phyloP scores from a whole-genome alignment of 2,888 invertebrate species.

The Tribolium freemani region DNA sequence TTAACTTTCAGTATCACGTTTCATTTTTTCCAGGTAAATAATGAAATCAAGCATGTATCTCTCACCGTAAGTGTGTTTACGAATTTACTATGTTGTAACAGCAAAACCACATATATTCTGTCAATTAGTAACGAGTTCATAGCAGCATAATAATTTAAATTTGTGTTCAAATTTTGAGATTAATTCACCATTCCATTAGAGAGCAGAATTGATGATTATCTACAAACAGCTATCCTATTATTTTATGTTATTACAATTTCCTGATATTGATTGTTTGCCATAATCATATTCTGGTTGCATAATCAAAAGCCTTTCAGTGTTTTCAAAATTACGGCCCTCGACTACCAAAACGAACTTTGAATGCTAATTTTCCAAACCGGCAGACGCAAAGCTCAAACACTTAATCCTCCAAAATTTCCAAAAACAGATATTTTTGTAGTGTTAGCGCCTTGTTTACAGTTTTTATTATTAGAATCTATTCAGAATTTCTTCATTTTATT shows the following conservation, averaged over 20 bases:
- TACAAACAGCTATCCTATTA: constrained; percentile 36
- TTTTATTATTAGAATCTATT: too few relatives aligned
- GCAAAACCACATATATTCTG: constrained; percentile 33
- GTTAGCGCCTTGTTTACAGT: too few relatives aligned
- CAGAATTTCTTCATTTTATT: too few relatives aligned
- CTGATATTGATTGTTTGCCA: constrained; percentile 41
- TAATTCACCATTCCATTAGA: constrained; percentile 47
- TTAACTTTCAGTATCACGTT: too few relatives aligned
- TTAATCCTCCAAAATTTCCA: too few relatives aligned
- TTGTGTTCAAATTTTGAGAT: constrained; percentile 50
- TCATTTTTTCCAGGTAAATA: too few relatives aligned
- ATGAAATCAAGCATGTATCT: neutral
- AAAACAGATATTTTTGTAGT: too few relatives aligned
- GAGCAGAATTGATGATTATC: constrained; percentile 41
- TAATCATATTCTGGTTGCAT: constrained; percentile 30
- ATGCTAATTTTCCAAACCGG: neutral
- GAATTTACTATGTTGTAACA: constrained; percentile 27
- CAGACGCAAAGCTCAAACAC: too few relatives aligned
- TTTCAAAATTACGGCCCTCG: neutral
- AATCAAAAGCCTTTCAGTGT: constrained; percentile 17
- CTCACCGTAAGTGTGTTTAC: constrained; percentile 20
- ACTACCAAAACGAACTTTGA: neutral
- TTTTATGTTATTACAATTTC: constrained; percentile 46
- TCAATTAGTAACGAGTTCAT: constrained; percentile 47
- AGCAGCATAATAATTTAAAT: constrained; percentile 47